Evolutionary conservation across 2,797 vertebrate genomes (phyloP).

Genomic region (Poeciliopsis turneri): DNA sequence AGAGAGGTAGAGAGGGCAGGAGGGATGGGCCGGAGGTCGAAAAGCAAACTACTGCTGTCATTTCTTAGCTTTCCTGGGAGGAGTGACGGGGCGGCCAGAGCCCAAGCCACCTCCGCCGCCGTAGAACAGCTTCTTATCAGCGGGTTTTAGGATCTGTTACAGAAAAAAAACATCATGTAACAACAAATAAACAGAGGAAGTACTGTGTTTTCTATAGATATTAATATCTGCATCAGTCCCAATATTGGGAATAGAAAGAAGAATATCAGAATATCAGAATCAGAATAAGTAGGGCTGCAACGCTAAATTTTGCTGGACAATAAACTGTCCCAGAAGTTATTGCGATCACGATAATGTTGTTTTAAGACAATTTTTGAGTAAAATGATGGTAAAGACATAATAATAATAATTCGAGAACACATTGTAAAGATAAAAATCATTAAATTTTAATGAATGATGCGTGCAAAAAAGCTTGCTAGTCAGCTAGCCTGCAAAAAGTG

Average conservation of each 20-base stretch:
- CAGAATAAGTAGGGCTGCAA: no score
- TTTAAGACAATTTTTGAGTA: no score
- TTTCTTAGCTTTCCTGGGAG: conserved; percentile 88
- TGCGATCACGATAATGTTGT: no score
- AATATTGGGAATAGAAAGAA: no score
- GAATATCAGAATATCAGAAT: no score
- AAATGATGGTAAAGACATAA: no score
- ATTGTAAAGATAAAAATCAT: no score
- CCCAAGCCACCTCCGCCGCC: conserved; percentile 76
- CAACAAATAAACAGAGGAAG: background rate
- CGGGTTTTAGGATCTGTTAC: conserved; percentile 84
- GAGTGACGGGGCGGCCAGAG: conserved; percentile 81
- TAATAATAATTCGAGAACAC: no score
- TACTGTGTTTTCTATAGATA: background rate
- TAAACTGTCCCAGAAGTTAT: no score
- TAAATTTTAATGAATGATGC: no score
- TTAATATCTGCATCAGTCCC: background rate
- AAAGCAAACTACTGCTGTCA: conserved; percentile 74
- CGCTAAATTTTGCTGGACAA: no score
- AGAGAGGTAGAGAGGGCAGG: conserved; percentile 81
- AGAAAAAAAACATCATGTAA: background rate
- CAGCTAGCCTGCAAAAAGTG: background rate
- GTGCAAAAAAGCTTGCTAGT: no score
- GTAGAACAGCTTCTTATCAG: conserved; percentile 85
- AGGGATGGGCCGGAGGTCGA: conserved; percentile 60